phyloP scores from a whole-genome alignment of 2,888 invertebrate genomes.

The Agrypnus murinus region DNA sequence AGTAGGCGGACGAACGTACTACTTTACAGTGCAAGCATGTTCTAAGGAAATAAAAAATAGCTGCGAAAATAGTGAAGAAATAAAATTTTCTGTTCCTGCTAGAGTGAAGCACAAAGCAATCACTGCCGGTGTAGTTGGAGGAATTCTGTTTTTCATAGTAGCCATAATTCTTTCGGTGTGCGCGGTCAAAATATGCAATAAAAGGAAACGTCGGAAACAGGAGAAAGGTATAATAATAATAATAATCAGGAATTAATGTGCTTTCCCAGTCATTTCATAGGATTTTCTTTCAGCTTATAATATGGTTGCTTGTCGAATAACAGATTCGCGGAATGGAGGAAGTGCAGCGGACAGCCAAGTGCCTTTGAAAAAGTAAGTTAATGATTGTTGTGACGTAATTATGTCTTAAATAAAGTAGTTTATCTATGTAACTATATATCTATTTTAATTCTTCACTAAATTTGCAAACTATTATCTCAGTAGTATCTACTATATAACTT shows the following conservation, averaged over 20 bases:
- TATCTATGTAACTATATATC: slow-evolving; percentile 8
- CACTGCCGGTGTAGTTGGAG: slow-evolving; percentile 97
- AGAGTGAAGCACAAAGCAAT: slow-evolving; percentile 96
- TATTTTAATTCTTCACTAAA: slow-evolving; percentile 25
- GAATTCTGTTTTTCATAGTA: slow-evolving; percentile 97
- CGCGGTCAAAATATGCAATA: slow-evolving; percentile 98
- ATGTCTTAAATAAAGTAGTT: slow-evolving; percentile 12
- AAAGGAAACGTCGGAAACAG: slow-evolving; percentile 96
- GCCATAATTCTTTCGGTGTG: slow-evolving; percentile 97
- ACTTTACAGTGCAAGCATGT: slow-evolving; percentile 93
- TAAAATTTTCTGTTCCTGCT: slow-evolving; percentile 92
- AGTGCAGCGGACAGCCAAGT: slow-evolving; percentile 92
- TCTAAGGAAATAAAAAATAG: too few relatives aligned
- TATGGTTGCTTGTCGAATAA: slow-evolving; percentile 98
- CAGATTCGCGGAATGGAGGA: slow-evolving; percentile 92
- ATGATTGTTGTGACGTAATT: slow-evolving; percentile 16
- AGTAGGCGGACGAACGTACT: slow-evolving; percentile 92
- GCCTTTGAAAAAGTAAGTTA: slow-evolving; percentile 97
- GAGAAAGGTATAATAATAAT: slow-evolving; percentile 88
- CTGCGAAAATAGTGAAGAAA: slow-evolving; percentile 90
- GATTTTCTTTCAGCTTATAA: slow-evolving; percentile 90
- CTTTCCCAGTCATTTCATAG: slow-evolving; percentile 10
- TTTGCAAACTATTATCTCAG: slow-evolving; percentile 15
- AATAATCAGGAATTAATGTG: slow-evolving; percentile 24
- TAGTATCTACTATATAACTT: slow-evolving; percentile 20